Conservation (phyloP, 2,797 vertebrate species). For the Melanotaenia maccullochi region DNA sequence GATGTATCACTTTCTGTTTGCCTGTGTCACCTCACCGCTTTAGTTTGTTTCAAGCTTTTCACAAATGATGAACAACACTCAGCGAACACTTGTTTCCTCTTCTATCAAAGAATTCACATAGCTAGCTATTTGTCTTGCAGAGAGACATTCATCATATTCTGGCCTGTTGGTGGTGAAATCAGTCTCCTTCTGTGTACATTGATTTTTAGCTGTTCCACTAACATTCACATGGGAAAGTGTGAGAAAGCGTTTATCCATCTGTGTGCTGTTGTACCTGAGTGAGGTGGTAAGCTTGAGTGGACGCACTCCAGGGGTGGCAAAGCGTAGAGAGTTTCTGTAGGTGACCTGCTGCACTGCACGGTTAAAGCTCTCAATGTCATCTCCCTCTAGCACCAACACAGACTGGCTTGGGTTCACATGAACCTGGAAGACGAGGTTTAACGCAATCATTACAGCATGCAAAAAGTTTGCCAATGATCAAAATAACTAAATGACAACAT, state of each 20-base stretch:
- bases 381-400: constrained; percentile 94
- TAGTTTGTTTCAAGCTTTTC: not conserved
- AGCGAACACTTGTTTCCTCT: constrained; percentile 2
- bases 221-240: not conserved
- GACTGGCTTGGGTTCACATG: constrained; percentile 99
- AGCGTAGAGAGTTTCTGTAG: constrained; percentile 97
- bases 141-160: not conserved
- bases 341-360: constrained; percentile 97
- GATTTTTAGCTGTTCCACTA: not conserved
- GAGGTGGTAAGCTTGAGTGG: constrained; percentile 93
- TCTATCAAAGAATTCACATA: not conserved
- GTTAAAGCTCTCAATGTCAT: constrained; percentile 97
- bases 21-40: not conserved
- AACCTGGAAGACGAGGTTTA: constrained; percentile 80
- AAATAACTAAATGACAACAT: not conserved
- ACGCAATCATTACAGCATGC: not conserved
- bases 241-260: not conserved
- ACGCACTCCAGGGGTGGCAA: constrained; percentile 94
- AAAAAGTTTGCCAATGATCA: not conserved
- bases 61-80: constrained; percentile 7
- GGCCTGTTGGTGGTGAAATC: not conserved
- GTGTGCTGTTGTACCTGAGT: constrained; percentile 86
- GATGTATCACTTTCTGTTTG: constrained; percentile 3
- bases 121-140: not conserved
- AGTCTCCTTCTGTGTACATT: not conserved